Evolutionary conservation across 2,113 vertebrate species (phyloP).

Genomic region (human (Homo sapiens)): GRCh38 chrX:10444001-10444500

Average conservation of each 20-base stretch:
- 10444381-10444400: neutral
- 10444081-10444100: conserved; percentile 36
- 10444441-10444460: neutral
- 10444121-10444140: neutral
- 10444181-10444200: neutral
- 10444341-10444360: neutral
- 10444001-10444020: conserved; percentile 60
- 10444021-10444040: conserved; percentile 51
- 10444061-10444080: conserved; percentile 41
- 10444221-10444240: neutral
- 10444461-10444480: neutral
- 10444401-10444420: neutral
- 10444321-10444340: neutral
- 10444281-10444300: neutral
- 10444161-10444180: neutral
- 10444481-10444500: neutral
- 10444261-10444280: neutral
- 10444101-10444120: conserved; percentile 8
- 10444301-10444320: neutral
- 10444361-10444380: neutral
- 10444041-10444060: conserved; percentile 51
- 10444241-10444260: neutral
- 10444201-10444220: neutral
- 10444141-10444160: neutral
- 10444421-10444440: neutral